These are phyloP conservation scores for Perognathus longimembris DNA, from an alignment of 2,113 vertebrate genomes.

Conservation along the genomic window DNA sequence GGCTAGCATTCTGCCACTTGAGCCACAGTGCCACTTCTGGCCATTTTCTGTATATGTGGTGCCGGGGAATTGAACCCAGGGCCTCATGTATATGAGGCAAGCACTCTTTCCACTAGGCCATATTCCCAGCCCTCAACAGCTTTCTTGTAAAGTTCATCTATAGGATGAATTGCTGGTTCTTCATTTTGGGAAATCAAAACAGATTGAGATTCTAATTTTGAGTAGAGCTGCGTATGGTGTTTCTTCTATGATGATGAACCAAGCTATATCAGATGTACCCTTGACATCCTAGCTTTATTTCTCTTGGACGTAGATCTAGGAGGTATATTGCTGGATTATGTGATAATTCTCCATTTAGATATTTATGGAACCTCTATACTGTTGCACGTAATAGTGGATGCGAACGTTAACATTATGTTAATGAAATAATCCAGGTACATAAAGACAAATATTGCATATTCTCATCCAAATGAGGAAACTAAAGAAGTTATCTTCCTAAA, in stretches of 20 bases:
- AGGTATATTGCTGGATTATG: not conserved
- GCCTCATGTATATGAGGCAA: no score
- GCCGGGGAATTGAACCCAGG: no score
- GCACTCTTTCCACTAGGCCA: no score
- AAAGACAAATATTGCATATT: not conserved
- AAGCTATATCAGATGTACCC: not conserved
- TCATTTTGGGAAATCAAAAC: not conserved
- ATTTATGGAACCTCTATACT: not conserved
- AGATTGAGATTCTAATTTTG: constrained; percentile 51
- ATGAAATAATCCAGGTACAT: not conserved
- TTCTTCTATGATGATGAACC: constrained; percentile 33
- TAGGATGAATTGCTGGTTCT: constrained; percentile 51
- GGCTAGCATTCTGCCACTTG: no score
- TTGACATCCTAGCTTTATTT: not conserved
- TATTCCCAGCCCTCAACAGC: no score
- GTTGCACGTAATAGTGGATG: not conserved
- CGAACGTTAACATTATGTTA: not conserved
- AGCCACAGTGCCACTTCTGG: no score
- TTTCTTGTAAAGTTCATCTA: constrained; percentile 60
- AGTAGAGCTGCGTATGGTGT: not conserved
- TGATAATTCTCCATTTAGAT: not conserved
- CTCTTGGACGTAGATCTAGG: no score
- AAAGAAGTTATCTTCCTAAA: not conserved
- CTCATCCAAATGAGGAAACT: no score
- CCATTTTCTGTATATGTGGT: no score